A percentile compares a stretch with the other conserved stretches of the same genome.
These are phyloP conservation scores for Furcifer pardalis DNA, from an alignment of 2,797 vertebrate genomes.

Conservation along the genomic window DNA sequence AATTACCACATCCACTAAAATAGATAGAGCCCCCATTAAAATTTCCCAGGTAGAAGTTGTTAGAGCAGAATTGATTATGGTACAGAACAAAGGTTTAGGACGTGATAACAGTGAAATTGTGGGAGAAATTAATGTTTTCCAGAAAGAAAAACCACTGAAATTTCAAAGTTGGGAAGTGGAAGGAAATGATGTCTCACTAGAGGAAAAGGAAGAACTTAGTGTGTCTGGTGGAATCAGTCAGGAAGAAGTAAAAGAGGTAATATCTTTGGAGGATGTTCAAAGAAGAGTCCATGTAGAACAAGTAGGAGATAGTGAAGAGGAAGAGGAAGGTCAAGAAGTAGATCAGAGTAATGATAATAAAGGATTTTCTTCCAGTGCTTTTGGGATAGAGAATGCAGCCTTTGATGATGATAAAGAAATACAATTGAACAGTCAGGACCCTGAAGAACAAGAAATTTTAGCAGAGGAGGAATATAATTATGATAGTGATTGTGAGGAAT, in stretches of 20 bases:
- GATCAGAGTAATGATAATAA: constrained; percentile 66
- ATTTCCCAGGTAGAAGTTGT: constrained; percentile 73
- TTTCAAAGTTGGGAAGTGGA: constrained; percentile 38
- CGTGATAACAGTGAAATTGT: constrained; percentile 73
- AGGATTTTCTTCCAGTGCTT: constrained; percentile 76
- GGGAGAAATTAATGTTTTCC: constrained; percentile 71
- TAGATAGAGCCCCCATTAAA: constrained; percentile 54
- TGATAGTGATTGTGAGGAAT: constrained; percentile 77
- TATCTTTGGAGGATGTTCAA: constrained; percentile 28
- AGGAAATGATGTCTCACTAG: constrained; percentile 6
- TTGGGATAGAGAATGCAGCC: constrained; percentile 90
- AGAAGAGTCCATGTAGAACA: constrained; percentile 41
- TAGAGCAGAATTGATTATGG: constrained; percentile 80
- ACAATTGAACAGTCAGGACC: constrained; percentile 76
- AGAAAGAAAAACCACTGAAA: constrained; percentile 56
- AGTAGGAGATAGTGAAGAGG: constrained; percentile 67
- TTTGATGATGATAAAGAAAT: constrained; percentile 88
- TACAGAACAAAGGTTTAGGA: constrained; percentile 86
- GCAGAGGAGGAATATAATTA: constrained; percentile 75
- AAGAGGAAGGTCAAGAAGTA: constrained; percentile 71
- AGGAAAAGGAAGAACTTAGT: constrained; percentile 34
- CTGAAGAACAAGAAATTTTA: constrained; percentile 68
- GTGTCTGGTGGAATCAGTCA: background rate
- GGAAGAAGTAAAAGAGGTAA: constrained; percentile 28
- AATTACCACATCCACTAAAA: constrained; percentile 28